Conservation (phyloP, 2,888 invertebrate genomes). For the Gastracanthus pulcherrimus region DNA sequence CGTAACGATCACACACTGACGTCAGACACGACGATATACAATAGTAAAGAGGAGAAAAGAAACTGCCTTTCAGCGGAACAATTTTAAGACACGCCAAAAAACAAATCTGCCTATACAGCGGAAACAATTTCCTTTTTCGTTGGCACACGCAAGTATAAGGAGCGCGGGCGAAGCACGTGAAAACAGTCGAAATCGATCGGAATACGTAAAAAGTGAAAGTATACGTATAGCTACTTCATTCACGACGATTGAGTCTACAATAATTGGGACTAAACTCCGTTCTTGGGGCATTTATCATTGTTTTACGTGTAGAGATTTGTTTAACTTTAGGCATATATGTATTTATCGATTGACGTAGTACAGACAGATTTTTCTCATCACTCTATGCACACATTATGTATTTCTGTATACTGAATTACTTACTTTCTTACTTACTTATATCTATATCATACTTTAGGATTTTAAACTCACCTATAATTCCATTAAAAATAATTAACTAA, state of each 20-base stretch:
- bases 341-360: too few species aligned
- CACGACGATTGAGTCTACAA: background rate
- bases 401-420: too few species aligned
- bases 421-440: too few species aligned
- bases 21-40: background rate
- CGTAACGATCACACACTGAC: background rate
- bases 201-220: background rate
- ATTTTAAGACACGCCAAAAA: constrained; percentile 7
- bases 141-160: background rate
- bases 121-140: background rate
- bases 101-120: background rate
- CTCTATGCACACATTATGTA: too few species aligned
- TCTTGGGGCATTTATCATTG: background rate
- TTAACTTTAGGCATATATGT: too few species aligned
- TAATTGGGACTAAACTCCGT: background rate
- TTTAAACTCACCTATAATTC: too few species aligned
- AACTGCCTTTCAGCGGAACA: background rate
- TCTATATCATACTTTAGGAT: too few species aligned
- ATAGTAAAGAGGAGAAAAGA: background rate
- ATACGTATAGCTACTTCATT: background rate
- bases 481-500: too few species aligned
- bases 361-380: too few species aligned
- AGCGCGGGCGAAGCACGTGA: background rate
- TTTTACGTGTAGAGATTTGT: background rate
- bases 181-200: background rate